Conservation (phyloP, 2,888 invertebrate species). For the Pyrochroa serraticornis region DNA sequence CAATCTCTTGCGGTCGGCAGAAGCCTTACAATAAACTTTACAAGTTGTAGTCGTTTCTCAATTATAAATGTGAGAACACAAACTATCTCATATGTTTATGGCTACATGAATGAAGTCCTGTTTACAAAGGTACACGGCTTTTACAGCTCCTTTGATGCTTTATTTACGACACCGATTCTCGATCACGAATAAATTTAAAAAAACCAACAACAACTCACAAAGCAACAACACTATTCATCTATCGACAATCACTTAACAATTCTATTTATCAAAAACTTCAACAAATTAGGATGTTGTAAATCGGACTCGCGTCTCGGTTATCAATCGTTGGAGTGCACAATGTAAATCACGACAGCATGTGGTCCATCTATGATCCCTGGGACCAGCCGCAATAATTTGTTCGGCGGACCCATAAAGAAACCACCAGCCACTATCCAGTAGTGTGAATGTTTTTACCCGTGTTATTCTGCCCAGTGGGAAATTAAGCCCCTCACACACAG, state of each 20-base stretch:
- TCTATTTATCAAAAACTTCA: no score
- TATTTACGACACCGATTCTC: not conserved
- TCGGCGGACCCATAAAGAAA: constrained; percentile 49
- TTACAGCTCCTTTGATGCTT: constrained; percentile 1
- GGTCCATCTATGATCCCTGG: constrained; percentile 52
- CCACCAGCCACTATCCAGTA: constrained; percentile 50
- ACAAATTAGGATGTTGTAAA: constrained; percentile 26
- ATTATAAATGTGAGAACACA: constrained; percentile 55
- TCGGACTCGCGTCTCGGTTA: constrained; percentile 33
- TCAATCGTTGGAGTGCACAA: constrained; percentile 46
- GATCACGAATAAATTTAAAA: not conserved
- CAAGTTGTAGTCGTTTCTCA: constrained; percentile 54
- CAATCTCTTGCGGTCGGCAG: constrained; percentile 47
- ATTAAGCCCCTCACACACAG: no score
- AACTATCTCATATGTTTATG: constrained; percentile 45
- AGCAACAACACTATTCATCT: not conserved
- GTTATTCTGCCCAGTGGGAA: constrained; percentile 33
- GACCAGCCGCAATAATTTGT: constrained; percentile 52
- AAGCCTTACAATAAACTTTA: constrained; percentile 55
- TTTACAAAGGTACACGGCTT: constrained; percentile 37
- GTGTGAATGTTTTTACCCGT: constrained; percentile 49
- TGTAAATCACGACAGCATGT: constrained; percentile 54
- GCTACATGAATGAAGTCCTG: constrained; percentile 35
- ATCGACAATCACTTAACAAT: not conserved
- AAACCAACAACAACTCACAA: constrained; percentile 3